Evolutionary conservation across 2,888 invertebrate genomes (phyloP), one percentile per base, ranked within the genome.

Genomic region (Pinctada fucata): DNA sequence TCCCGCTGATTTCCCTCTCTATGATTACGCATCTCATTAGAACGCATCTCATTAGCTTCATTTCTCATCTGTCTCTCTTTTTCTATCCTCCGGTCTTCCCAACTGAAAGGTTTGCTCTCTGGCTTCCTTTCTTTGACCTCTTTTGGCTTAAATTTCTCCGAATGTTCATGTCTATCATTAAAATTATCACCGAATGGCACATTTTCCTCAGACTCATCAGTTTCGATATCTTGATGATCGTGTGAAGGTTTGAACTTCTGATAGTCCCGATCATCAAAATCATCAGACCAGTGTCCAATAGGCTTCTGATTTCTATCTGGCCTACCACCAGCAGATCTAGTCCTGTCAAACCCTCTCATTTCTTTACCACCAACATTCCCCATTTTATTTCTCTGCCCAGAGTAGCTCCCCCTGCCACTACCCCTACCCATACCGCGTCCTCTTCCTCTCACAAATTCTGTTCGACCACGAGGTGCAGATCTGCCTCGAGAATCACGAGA

Each of bases 391-490:
- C 91, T 84, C 10, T 86, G 71, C 79, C 85, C 78, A 2, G 71
- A 79, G 6, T 86, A 83, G 5, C 85, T 78, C 2, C 84, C 79
- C 63, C 85, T 83, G 31, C 85, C 79, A 10, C 88, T 82, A 8
- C 91, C 90, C 66, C 92, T 84, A 5, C 90, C 88, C 49, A 82
- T 76, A 47, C 86, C 79, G 13, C 89, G 82, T 16, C 91, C 89
- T 63, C 91, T 85, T 45, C 92, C 91, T 51, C 92, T 82, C 47
- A 90, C 89, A 84, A 90, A 90, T 78, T 90, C 91, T 16, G 90
- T 82, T 50, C 89, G 82, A 58, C 89, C 82, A 63, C 89, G 81
- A 50, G 89, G 79, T 71, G 85, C 82, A 83, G 87, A 84, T 31
- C 86, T 80, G 45, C 66, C 66, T 66, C 74, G 65, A 74, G 65